Evolutionary conservation across 2,113 vertebrate genomes (phyloP).

Genomic region (Petrocephalus zakoni): DNA sequence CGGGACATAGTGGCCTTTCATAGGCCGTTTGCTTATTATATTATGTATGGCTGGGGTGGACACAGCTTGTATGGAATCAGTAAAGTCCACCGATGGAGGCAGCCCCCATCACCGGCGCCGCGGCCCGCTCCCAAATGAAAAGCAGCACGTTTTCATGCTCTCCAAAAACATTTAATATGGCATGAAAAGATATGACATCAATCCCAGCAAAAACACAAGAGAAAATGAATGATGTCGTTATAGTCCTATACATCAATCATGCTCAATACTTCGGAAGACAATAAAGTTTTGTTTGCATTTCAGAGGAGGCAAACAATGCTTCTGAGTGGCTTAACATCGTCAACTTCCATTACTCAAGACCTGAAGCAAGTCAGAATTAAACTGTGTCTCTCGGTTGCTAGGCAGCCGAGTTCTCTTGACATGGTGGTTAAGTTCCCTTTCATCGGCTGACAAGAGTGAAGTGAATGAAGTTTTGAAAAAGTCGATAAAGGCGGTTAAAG

Average conservation of each 20-base stretch:
- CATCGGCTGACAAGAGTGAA: slow-evolving; percentile 96
- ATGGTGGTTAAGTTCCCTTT: slow-evolving; percentile 99
- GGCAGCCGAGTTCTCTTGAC: slow-evolving; percentile 98
- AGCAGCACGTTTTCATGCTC: slow-evolving; percentile 70
- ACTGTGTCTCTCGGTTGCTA: slow-evolving; percentile 94
- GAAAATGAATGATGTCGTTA: slow-evolving; percentile 95
- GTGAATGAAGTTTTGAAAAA: slow-evolving; percentile 99
- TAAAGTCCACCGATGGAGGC: slow-evolving; percentile 74
- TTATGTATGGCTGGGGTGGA: slow-evolving; percentile 78
- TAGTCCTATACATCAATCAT: slow-evolving; percentile 89
- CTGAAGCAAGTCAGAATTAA: slow-evolving; percentile 96
- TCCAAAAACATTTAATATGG: slow-evolving; percentile 83
- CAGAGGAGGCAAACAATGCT: slow-evolving; percentile 97
- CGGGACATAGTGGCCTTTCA: slow-evolving; percentile 61
- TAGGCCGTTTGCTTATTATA: slow-evolving; percentile 76
- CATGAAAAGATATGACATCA: slow-evolving; percentile 99
- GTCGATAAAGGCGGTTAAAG: slow-evolving; percentile 97
- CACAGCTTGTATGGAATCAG: slow-evolving; percentile 72
- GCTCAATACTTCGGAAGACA: slow-evolving; percentile 81
- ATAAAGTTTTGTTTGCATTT: slow-evolving; percentile 98
- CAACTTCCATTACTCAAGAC: slow-evolving; percentile 98
- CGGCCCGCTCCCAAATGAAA: slow-evolving; percentile 68
- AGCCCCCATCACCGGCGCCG: slow-evolving; percentile 44
- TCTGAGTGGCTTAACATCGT: slow-evolving; percentile 95
- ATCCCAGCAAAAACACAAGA: slow-evolving; percentile 84